Conservation (phyloP, 2,888 invertebrate genomes). For the Scaptodrosophila latifasciaeformis region DNA sequence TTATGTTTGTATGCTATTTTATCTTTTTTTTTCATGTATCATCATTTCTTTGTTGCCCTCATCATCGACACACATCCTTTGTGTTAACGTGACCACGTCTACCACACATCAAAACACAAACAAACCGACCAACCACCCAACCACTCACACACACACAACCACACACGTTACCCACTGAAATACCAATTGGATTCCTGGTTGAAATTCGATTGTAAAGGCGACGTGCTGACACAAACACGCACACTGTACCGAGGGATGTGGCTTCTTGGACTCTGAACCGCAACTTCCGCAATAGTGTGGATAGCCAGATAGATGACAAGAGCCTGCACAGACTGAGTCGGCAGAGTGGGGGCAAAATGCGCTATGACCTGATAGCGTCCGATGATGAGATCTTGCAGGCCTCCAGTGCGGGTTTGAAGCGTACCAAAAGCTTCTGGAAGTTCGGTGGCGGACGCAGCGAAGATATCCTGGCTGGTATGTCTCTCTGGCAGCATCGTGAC, state of each 20-base stretch:
- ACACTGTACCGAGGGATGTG: conserved; percentile 66
- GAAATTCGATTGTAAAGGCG: conserved; percentile 42
- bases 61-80: conserved; percentile 42
- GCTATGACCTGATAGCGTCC: conserved; percentile 70
- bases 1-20: conserved; percentile 43
- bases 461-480: conserved; percentile 90
- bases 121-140: conserved; percentile 18
- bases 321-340: conserved; percentile 58
- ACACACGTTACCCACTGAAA: not conserved
- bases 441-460: conserved; percentile 81
- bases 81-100: conserved; percentile 41
- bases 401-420: conserved; percentile 80
- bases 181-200: too few species aligned
- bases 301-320: conserved; percentile 71
- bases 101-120: conserved; percentile 17
- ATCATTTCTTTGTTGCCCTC: conserved; percentile 48
- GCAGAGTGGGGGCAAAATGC: conserved; percentile 60
- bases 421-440: conserved; percentile 91
- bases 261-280: conserved; percentile 73
- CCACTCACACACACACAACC: conserved; percentile 13
- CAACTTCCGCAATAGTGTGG: conserved; percentile 71
- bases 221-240: conserved; percentile 68
- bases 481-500: conserved; percentile 89
- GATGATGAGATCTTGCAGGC: conserved; percentile 75
- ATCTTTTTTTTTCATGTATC: conserved; percentile 58